phyloP scores from a whole-genome alignment of 2,113 vertebrate genomes.

The Struthio camelus region DNA sequence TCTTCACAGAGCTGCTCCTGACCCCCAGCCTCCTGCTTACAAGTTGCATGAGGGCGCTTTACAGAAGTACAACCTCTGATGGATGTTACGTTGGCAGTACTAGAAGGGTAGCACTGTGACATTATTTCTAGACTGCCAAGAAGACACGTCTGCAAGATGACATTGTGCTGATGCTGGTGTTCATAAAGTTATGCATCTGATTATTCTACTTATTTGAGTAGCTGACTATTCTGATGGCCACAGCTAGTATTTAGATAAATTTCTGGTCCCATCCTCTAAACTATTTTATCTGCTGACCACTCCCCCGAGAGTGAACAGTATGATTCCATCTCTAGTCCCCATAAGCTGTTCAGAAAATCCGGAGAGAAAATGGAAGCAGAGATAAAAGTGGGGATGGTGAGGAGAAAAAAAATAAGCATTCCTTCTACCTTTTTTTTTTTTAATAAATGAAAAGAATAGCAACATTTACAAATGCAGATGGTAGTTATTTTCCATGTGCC shows the following conservation, averaged over 20 bases:
- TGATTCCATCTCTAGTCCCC: neutral
- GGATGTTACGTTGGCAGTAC: rapidly evolving
- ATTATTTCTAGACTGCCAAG: neutral
- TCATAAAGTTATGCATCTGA: neutral
- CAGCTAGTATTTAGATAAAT: neutral
- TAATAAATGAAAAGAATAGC: neutral
- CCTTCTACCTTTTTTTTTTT: neutral
- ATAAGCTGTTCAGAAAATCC: neutral
- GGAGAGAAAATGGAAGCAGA: neutral
- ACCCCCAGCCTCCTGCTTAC: too few relatives aligned
- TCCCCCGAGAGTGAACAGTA: neutral
- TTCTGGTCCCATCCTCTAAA: neutral
- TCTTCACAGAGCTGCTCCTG: neutral
- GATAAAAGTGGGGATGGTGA: neutral
- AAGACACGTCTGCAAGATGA: neutral
- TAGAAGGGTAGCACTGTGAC: neutral
- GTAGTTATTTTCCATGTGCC: neutral
- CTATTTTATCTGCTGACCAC: neutral
- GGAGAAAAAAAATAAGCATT: neutral
- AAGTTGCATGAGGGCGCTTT: neutral
- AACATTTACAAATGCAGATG: neutral
- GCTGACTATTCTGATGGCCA: neutral
- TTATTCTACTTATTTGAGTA: neutral
- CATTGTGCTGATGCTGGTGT: neutral
- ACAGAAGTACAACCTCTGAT: neutral